Evolutionary conservation across 2,113 vertebrate species (phyloP), one percentile per base, ranked within the genome.

Genomic region (Pterocles burchelli): DNA sequence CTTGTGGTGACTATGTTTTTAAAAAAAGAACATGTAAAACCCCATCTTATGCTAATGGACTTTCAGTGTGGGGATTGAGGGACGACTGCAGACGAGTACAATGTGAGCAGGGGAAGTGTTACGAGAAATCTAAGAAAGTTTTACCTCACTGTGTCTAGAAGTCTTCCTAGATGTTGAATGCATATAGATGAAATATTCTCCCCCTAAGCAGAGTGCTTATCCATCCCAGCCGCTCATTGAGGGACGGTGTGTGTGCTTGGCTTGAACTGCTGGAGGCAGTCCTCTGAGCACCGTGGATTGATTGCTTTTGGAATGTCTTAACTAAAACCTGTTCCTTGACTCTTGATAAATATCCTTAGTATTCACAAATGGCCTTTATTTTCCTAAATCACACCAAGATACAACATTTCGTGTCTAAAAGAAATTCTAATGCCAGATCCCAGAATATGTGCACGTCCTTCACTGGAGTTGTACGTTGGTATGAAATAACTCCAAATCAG

Each of bases 281-380:
- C 73, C 79, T 92, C 74, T 14, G 68, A 95, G 80, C 92, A 65
- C 65, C 29, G 4, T 29, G 75, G 73, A 93, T 86, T 92, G 87
- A 96, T 90, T 95, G 80, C 86, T 92, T 89, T 89, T 94, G 88
- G 90, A 93, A 90, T 78, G 82, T 66, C 68, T 88, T 84, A 86
- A 86, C 86, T 86, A 74, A 95, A 93, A 88, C 59, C 63, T 51
- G 72, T 76, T 90, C 55, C 78, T 91, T 89, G 58, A 52, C 80
- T 94, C 61, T 74, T 95, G 93, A 95, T 52, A 75, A 92, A 97
- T 95, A 84, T 19, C 55, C 57, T 52, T 38, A 84, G 43, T 28
- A 33, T 67, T 86, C 73, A 75, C 73, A 92, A 92, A 78, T 84
- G 82, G 62, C 68, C 73, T 96, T 90, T 92, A 87, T 93, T 87